Evolutionary conservation across 2,888 invertebrate species (phyloP).

Genomic region (Eurois occulta): DNA sequence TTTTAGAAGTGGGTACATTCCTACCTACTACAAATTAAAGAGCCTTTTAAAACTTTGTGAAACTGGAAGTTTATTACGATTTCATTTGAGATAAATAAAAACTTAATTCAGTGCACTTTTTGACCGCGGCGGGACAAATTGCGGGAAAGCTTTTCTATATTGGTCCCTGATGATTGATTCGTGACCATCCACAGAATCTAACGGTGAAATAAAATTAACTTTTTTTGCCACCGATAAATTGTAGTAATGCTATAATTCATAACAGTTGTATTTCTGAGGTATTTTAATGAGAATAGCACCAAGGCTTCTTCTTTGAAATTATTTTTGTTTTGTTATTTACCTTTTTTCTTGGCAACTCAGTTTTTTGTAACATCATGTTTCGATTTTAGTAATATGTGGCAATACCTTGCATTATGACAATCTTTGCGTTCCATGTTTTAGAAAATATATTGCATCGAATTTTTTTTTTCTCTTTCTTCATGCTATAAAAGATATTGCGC

Average conservation of each 20-base stretch:
- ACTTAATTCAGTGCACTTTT: neutral
- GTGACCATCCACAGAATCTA: conserved; percentile 13
- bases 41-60: neutral
- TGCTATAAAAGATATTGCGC: neutral
- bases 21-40: neutral
- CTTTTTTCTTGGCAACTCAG: neutral
- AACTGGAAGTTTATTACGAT: neutral
- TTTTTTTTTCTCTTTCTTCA: neutral
- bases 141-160: neutral
- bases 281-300: neutral
- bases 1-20: neutral
- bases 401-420: conserved; percentile 7
- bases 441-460: neutral
- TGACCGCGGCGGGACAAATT: neutral
- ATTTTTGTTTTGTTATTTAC: neutral
- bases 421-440: neutral
- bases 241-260: neutral
- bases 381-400: neutral
- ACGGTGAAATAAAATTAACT: neutral
- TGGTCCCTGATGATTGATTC: neutral
- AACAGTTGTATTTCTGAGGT: neutral
- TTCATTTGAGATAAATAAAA: neutral
- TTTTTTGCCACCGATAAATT: neutral
- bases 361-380: neutral
- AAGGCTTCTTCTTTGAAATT: neutral